Evolutionary conservation across 2,888 invertebrate genomes (phyloP), one percentile per base, ranked within the genome.

Genomic region (Tiphia femorata): DNA sequence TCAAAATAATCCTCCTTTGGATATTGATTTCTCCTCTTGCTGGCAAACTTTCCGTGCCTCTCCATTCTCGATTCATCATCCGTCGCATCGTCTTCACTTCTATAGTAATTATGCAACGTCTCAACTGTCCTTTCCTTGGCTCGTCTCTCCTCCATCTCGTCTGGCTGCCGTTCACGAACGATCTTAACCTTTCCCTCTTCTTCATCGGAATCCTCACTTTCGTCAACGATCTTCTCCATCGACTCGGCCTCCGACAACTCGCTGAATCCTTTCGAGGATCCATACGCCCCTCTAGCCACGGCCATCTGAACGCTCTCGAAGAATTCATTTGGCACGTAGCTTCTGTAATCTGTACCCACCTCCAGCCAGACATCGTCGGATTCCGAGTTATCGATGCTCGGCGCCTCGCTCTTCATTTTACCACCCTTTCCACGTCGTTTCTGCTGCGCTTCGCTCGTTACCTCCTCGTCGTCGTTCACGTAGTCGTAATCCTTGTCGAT

Each of bases 201-300:
- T 19, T 44, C 12, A 8, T 19, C 20, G n/a, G 41, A 19, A 44
- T 35, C 37, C 3, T 20, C 3, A 5, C 25, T 21, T 21, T 43
- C 30, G 3, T 12, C 12, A 1, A 3, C 19, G 33, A 53, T 40
- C 49, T 8, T 3, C 43, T 17, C 7, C 14, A 35, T 30, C 7
- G 35, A 43, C 21, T 75, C 72, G 0, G 62, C 64, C 25, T 78
- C 72, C 62, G 62, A 74, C 0, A 77, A 42, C 42, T 79, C 78
- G 0, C 40, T 56, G 12, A 66, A 59, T 6, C 58, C 49, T 7
- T 60, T 57, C 2, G 48, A 29, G 16, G 65, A 58, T 4, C 56
- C 61, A 6, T 37, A 19, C 19, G 16, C 19, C n/a, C n/a, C n/a
- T n/a, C n/a, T n/a, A n/a, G n/a, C n/a, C n/a, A n/a, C n/a, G 2